Evolutionary conservation across 2,113 vertebrate species (phyloP).

Genomic region (Corydoras maculifer): DNA sequence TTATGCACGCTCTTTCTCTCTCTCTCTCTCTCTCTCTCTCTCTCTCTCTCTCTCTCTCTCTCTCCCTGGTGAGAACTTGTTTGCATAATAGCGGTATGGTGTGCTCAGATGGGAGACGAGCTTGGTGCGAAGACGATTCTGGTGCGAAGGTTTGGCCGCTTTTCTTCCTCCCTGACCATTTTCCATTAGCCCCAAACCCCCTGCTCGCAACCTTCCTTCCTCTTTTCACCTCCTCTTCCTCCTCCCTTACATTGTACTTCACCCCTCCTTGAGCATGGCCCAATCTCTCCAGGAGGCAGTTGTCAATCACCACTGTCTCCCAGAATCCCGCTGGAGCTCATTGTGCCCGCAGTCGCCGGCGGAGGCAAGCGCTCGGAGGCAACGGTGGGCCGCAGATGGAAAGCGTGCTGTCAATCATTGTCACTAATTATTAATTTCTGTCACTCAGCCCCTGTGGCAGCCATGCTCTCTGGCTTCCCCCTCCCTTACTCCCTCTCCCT

Average conservation of each 20-base stretch:
- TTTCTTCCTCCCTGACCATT: slow-evolving; percentile 44
- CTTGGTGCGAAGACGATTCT: slow-evolving; percentile 23
- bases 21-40: slow-evolving; percentile 47
- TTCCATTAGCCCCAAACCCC: slow-evolving; percentile 44
- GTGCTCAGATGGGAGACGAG: slow-evolving; percentile 32
- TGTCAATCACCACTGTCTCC: slow-evolving; percentile 89
- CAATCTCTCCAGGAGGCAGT: slow-evolving; percentile 90
- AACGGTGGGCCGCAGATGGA: slow-evolving; percentile 87
- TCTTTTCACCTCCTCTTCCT: slow-evolving; percentile 6
- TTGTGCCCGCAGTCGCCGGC: slow-evolving; percentile 88
- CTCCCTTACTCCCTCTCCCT: slow-evolving; percentile 12
- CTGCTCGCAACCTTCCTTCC: slow-evolving; percentile 41
- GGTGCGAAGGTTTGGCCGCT: slow-evolving; percentile 41
- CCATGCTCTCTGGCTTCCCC: slow-evolving; percentile 44
- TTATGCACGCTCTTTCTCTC: slow-evolving; percentile 29
- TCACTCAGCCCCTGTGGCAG: slow-evolving; percentile 96
- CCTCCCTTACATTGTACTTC: slow-evolving; percentile 21
- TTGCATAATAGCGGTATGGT: slow-evolving; percentile 54
- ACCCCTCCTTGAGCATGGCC: slow-evolving; percentile 55
- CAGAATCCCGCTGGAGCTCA: slow-evolving; percentile 88
- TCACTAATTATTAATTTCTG: slow-evolving; percentile 99
- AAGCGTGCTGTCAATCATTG: slow-evolving; percentile 98
- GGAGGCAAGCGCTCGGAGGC: slow-evolving; percentile 87
- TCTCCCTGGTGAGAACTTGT: slow-evolving; percentile 49
- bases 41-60: slow-evolving; percentile 48